Evolutionary conservation across 2,888 invertebrate genomes (phyloP).

Genomic region (Odontocolon sp.): DNA sequence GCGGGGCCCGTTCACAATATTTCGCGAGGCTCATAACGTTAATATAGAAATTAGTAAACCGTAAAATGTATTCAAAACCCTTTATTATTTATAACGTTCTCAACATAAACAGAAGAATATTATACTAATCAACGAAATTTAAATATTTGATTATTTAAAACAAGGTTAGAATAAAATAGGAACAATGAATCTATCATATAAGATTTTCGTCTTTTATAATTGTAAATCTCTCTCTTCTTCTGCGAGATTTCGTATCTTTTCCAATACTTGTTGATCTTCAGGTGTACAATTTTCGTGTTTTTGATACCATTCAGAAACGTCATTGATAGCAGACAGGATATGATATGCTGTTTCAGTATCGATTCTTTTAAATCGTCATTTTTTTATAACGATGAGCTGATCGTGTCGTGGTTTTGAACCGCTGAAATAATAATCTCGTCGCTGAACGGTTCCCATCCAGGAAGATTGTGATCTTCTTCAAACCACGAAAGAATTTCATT

Average conservation of each 20-base stretch:
- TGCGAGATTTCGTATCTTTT: background rate
- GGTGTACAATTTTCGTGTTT: background rate
- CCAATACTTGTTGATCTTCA: background rate
- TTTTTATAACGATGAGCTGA: background rate
- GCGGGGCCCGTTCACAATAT: background rate
- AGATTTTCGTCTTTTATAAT: background rate
- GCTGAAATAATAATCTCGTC: background rate
- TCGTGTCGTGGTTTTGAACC: background rate
- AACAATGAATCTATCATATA: too few species aligned
- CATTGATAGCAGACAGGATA: background rate
- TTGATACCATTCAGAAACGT: background rate
- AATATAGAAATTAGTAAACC: too few species aligned
- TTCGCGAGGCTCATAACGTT: too few species aligned
- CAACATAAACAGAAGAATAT: background rate
- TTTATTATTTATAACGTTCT: background rate
- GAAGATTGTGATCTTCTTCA: background rate
- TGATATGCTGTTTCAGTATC: background rate
- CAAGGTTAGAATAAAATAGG: background rate
- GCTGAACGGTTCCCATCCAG: conserved; percentile 17
- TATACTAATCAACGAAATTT: background rate
- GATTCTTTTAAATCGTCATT: background rate
- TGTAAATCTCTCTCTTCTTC: conserved; percentile 5
- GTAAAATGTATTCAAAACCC: too few species aligned
- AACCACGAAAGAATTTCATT: background rate
- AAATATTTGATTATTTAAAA: background rate